These are phyloP conservation scores for Echinometra lucunter DNA, from an alignment of 53 echinoderm and acorn worm species.

Conservation along the genomic window DNA sequence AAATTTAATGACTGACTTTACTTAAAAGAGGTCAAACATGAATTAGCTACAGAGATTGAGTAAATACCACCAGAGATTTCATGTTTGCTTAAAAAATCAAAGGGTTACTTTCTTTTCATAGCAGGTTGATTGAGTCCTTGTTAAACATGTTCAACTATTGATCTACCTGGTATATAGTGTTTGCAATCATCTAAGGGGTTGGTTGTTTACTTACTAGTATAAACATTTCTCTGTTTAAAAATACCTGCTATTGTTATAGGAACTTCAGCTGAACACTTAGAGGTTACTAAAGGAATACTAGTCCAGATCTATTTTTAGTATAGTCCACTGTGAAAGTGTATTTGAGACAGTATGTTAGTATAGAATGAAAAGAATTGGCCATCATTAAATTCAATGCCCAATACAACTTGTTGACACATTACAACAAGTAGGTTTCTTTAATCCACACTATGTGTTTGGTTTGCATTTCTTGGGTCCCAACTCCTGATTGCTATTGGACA, in stretches of 20 bases:
- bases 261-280: background rate
- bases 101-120: constrained; percentile 3
- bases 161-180: constrained; percentile 1
- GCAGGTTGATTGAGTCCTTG: constrained; percentile 23
- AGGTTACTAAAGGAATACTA: background rate
- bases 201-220: constrained; percentile 15
- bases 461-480: too few relatives aligned
- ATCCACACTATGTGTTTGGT: too few relatives aligned
- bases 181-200: constrained; percentile 13
- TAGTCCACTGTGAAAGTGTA: background rate
- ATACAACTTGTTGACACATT: too few relatives aligned
- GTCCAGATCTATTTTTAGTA: background rate
- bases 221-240: constrained; percentile 22
- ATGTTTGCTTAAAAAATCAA: constrained; percentile 11
- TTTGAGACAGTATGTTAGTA: too few relatives aligned
- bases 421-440: too few relatives aligned
- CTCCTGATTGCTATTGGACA: too few relatives aligned
- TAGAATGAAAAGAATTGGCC: too few relatives aligned
- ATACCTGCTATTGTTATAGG: background rate
- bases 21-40: background rate
- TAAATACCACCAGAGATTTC: constrained; percentile 3
- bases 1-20: background rate
- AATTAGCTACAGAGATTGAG: background rate
- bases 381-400: too few relatives aligned
- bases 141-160: constrained; percentile 20